A percentile compares a stretch with the other conserved stretches of the same genome.
phyloP scores from a whole-genome alignment of 1,140 invertebrate species.

The Drosophila ercepeae region DNA sequence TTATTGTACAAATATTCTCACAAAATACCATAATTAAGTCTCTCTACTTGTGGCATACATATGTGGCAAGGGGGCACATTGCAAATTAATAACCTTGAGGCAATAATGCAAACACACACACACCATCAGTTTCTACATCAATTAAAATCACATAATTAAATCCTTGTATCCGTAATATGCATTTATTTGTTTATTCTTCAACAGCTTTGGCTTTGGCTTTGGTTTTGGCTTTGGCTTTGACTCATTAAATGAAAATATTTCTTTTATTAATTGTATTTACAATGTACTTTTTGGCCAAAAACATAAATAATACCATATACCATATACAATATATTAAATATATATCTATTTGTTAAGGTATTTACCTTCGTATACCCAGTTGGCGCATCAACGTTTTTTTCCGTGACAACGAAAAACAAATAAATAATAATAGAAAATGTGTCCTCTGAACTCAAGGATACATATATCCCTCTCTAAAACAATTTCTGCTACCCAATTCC shows the following conservation, averaged over 20 bases:
- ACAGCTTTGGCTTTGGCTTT: too few relatives aligned
- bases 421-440: slow-evolving; percentile 44
- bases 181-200: background rate
- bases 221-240: too few relatives aligned
- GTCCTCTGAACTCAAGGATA: slow-evolving; percentile 14
- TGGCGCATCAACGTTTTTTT: too few relatives aligned
- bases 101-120: too few relatives aligned
- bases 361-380: slow-evolving; percentile 35
- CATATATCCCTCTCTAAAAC: slow-evolving; percentile 33
- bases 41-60: background rate
- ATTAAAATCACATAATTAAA: background rate
- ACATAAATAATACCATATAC: background rate
- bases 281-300: background rate
- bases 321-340: background rate
- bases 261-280: slow-evolving; percentile 1
- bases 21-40: background rate
- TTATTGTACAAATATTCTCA: slow-evolving; percentile 9
- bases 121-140: background rate
- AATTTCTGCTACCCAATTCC: slow-evolving; percentile 23
- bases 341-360: background rate
- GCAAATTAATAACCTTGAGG: too few relatives aligned
- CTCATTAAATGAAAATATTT: background rate
- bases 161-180: background rate
- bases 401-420: slow-evolving; percentile 18
- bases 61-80: too few relatives aligned